These are phyloP conservation scores for Taenioides sp. DNA, from an alignment of 2,797 vertebrate species.

Conservation along the genomic window DNA sequence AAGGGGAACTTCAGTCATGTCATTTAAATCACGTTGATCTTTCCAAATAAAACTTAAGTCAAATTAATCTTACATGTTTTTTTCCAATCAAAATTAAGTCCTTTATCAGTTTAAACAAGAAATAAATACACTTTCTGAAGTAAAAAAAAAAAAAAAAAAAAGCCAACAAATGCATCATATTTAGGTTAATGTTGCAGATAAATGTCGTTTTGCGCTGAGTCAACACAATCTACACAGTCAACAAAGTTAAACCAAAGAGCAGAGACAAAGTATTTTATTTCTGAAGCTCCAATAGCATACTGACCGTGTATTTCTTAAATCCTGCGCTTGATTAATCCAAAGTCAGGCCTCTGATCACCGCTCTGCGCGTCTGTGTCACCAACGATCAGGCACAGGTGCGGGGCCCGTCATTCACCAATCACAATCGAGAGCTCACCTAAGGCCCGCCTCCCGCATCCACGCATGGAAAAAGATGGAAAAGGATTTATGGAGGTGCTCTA, in stretches of 20 bases:
- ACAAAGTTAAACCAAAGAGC: background rate
- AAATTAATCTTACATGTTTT: no score
- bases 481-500: background rate
- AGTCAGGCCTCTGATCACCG: background rate
- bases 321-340: background rate
- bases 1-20: background rate
- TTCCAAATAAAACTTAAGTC: background rate
- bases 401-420: slow-evolving; percentile 4
- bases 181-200: no score
- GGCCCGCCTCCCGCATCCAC: background rate
- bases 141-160: no score
- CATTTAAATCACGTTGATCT: background rate
- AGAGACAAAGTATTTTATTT: background rate
- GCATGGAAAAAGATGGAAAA: background rate
- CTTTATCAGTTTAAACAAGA: no score
- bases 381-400: slow-evolving; percentile 7
- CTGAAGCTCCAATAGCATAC: background rate
- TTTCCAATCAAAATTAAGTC: no score
- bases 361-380: background rate
- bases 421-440: background rate
- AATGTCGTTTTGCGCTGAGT: no score
- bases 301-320: background rate
- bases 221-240: no score
- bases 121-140: no score
- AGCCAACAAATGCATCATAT: no score